Conservation (phyloP, 2,113 vertebrate species). For the Furnarius figulus region DNA sequence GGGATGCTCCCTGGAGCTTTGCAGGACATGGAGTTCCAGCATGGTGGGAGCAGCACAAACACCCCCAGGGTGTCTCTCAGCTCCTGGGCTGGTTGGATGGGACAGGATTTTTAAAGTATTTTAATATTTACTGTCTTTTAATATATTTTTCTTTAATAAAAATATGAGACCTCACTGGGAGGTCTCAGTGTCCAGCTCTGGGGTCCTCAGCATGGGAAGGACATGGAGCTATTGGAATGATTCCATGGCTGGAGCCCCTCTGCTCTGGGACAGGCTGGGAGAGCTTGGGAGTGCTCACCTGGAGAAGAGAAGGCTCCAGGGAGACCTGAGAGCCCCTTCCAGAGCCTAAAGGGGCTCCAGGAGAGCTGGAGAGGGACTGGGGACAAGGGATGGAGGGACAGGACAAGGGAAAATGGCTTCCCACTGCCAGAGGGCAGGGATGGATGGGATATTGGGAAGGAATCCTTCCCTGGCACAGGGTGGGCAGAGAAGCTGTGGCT, state of each 20-base stretch:
- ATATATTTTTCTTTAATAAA: no score
- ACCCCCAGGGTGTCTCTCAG: not conserved
- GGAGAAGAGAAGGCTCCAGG: not conserved
- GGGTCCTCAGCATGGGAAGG: not conserved
- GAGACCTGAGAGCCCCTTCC: accelerated
- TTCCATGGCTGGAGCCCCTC: not conserved
- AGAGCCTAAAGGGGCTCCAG: not conserved
- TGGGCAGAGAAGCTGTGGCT: not conserved
- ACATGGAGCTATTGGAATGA: not conserved
- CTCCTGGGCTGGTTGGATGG: not conserved
- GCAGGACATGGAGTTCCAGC: not conserved
- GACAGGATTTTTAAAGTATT: not conserved
- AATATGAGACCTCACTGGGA: not conserved
- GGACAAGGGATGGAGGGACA: not conserved
- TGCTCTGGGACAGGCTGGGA: not conserved
- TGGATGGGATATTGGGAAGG: not conserved
- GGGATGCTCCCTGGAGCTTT: not conserved
- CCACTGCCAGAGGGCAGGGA: accelerated
- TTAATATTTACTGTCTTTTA: not conserved
- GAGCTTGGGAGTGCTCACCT: not conserved
- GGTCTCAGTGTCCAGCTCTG: not conserved
- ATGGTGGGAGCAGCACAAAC: not conserved
- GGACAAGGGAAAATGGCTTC: not conserved
- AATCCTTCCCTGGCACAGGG: not conserved
- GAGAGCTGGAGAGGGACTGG: not conserved